Evolutionary conservation across 2,888 invertebrate genomes (phyloP).

Genomic region (Darwinula stevensoni): DNA sequence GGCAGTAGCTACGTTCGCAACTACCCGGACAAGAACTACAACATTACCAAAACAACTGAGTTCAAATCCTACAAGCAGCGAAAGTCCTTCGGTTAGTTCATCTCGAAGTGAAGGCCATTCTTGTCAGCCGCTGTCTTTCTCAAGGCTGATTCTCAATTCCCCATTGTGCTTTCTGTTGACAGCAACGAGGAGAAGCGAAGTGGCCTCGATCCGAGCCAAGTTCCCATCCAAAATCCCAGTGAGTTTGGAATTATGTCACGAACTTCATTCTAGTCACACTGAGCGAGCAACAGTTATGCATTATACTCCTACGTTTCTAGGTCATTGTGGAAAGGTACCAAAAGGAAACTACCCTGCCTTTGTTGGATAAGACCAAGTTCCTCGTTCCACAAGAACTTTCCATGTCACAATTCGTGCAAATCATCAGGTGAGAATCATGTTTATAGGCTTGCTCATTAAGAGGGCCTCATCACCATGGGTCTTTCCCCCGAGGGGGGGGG

Average conservation of each 20-base stretch:
- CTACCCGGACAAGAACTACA: too few relatives aligned
- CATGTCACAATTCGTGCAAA: constrained; percentile 57
- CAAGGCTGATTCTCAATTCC: too few relatives aligned
- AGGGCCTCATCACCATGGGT: too few relatives aligned
- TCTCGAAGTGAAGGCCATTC: constrained; percentile 3
- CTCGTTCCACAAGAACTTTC: constrained; percentile 64
- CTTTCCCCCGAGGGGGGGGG: too few relatives aligned
- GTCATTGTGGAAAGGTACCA: constrained; percentile 51
- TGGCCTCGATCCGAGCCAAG: constrained; percentile 38
- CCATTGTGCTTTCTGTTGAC: too few relatives aligned
- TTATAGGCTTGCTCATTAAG: too few relatives aligned
- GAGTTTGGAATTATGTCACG: constrained; percentile 15
- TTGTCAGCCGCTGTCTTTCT: too few relatives aligned
- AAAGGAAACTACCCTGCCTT: constrained; percentile 42
- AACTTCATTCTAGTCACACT: neutral
- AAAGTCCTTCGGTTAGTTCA: neutral
- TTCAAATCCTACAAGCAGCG: neutral
- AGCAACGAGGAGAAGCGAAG: constrained; percentile 41
- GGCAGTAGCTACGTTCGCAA: too few relatives aligned
- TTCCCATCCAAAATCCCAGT: constrained; percentile 54
- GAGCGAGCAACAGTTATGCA: neutral
- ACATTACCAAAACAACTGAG: too few relatives aligned
- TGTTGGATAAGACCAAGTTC: constrained; percentile 54
- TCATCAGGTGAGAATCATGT: constrained; percentile 57
- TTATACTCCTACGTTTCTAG: constrained; percentile 19